phyloP scores from a whole-genome alignment of 2,888 invertebrate species.

The Aspidiotus rigidus region DNA sequence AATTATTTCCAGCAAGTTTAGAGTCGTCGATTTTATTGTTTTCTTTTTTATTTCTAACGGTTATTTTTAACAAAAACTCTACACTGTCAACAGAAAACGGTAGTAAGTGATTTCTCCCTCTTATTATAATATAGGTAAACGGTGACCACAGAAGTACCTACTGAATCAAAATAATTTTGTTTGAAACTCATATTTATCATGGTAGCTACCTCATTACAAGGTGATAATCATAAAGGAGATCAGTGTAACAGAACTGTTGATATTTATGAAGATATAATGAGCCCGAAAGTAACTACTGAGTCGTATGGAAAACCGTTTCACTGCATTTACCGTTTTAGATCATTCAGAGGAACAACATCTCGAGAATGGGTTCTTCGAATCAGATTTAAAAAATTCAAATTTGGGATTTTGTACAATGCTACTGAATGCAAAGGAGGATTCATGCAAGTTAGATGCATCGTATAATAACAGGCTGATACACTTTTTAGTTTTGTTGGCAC shows the following conservation, averaged over 20 bases:
- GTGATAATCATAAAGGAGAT: constrained; percentile 45
- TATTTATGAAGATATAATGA: constrained; percentile 83
- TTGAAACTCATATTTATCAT: too few relatives aligned
- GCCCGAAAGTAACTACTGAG: constrained; percentile 71
- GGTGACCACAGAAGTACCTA: too few relatives aligned
- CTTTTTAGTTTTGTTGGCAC: too few relatives aligned
- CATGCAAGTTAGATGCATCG: constrained; percentile 59
- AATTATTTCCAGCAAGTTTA: too few relatives aligned
- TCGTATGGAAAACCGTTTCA: constrained; percentile 78
- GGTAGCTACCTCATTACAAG: not conserved
- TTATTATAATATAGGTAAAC: too few relatives aligned
- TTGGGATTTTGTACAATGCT: constrained; percentile 74
- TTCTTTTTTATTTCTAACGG: too few relatives aligned
- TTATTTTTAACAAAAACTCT: too few relatives aligned
- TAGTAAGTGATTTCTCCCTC: too few relatives aligned
- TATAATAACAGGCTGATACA: too few relatives aligned
- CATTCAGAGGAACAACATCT: constrained; percentile 68
- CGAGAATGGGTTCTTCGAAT: constrained; percentile 83
- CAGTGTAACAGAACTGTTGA: constrained; percentile 91
- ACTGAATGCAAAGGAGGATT: constrained; percentile 81
- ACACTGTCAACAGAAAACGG: too few relatives aligned
- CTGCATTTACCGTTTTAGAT: constrained; percentile 83
- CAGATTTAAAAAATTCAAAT: constrained; percentile 87
- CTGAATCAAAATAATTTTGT: too few relatives aligned
- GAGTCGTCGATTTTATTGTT: too few relatives aligned